A percentile compares a stretch with the other conserved stretches of the same genome.
phyloP scores from a whole-genome alignment of 1,140 invertebrate genomes.

The Cataglyphis hispanica region DNA sequence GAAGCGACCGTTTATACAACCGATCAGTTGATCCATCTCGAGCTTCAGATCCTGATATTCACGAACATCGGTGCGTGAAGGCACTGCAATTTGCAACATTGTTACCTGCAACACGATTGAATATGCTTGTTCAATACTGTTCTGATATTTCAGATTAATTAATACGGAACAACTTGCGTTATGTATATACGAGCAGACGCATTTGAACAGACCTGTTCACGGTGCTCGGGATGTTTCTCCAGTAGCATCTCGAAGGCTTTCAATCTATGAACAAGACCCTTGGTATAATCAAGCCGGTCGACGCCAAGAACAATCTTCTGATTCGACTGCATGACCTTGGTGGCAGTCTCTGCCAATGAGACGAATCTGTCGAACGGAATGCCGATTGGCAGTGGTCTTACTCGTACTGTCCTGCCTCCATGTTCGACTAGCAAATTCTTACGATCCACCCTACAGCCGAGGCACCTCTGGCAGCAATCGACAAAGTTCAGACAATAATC shows the following conservation, averaged over 20 bases:
- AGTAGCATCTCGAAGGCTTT: constrained; percentile 94
- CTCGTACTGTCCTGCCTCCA: constrained; percentile 93
- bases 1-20: constrained; percentile 94
- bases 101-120: constrained; percentile 85
- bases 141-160: constrained; percentile 15
- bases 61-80: constrained; percentile 95
- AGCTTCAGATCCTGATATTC: constrained; percentile 97
- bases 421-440: constrained; percentile 95
- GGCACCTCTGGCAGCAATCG: constrained; percentile 94
- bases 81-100: constrained; percentile 94
- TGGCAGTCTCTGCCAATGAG: constrained; percentile 92
- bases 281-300: constrained; percentile 96
- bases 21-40: constrained; percentile 96
- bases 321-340: constrained; percentile 89
- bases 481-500: constrained; percentile 97
- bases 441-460: constrained; percentile 95
- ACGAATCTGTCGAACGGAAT: constrained; percentile 96
- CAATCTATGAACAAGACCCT: constrained; percentile 94
- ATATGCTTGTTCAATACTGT: neutral
- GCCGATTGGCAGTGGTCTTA: constrained; percentile 94
- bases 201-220: constrained; percentile 89
- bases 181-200: neutral
- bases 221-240: constrained; percentile 94
- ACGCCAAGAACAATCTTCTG: constrained; percentile 95
- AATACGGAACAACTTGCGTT: neutral